These are phyloP conservation scores for Lepisosteus osseus DNA, from an alignment of 2,113 vertebrate genomes.

Conservation along the genomic window DNA sequence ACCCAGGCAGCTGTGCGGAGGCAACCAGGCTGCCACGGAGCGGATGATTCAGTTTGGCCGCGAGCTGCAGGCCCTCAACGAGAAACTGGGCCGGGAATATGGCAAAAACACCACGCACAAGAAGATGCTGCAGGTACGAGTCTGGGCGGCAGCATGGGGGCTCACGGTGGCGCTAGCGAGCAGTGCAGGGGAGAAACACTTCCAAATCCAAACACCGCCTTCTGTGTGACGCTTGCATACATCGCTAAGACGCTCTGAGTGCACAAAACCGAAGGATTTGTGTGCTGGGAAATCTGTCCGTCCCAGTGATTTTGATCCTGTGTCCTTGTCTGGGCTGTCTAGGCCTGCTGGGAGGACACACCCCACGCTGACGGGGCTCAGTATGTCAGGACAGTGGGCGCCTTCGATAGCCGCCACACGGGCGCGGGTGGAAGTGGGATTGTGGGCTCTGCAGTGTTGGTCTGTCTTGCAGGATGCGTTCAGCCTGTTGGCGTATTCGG, in stretches of 20 bases:
- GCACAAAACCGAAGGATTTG: too few species aligned
- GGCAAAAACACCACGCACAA: constrained; percentile 89
- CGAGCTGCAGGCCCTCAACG: constrained; percentile 89
- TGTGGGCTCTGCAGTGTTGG: not conserved
- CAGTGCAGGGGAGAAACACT: not conserved
- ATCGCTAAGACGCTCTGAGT: too few species aligned
- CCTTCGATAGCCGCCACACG: too few species aligned
- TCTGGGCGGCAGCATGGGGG: too few species aligned
- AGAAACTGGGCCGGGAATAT: constrained; percentile 88
- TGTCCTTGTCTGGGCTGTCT: not conserved
- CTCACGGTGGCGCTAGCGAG: not conserved
- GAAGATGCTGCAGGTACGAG: constrained; percentile 80
- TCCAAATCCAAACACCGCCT: not conserved
- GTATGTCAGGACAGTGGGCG: too few species aligned
- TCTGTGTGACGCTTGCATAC: too few species aligned
- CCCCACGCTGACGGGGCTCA: too few species aligned
- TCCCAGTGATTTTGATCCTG: not conserved
- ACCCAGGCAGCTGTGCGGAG: constrained; percentile 88
- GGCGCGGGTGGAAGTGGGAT: too few species aligned
- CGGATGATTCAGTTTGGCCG: constrained; percentile 96
- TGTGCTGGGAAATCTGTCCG: too few species aligned
- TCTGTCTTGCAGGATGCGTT: constrained; percentile 82
- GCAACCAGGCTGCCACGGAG: constrained; percentile 92
- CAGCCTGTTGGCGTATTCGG: constrained; percentile 93
- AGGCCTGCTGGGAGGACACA: too few species aligned